Conservation (phyloP, 2,797 vertebrate genomes). For the Sebastiscus tertius region DNA sequence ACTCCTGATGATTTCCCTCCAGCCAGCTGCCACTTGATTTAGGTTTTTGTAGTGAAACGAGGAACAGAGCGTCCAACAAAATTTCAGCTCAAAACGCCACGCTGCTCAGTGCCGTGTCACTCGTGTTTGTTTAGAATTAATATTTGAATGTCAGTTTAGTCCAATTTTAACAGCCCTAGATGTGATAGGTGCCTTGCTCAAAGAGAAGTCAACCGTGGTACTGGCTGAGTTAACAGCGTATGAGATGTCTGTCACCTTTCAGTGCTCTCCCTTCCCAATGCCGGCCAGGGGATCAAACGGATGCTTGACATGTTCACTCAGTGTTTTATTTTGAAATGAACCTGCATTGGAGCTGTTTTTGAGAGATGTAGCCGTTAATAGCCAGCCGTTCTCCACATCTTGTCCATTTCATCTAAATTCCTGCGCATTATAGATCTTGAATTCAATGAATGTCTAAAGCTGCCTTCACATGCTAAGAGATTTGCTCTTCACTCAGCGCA, state of each 20-base stretch:
- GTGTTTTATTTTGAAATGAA: background rate
- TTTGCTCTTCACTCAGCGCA: too few relatives aligned
- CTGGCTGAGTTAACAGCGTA: background rate
- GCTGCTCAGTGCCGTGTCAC: too few relatives aligned
- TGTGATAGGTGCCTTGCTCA: background rate
- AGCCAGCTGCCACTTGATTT: background rate
- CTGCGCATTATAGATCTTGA: background rate
- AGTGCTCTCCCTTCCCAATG: background rate
- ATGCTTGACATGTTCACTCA: background rate
- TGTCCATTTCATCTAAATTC: background rate
- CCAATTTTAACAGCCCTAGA: too few relatives aligned
- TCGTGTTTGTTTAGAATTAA: too few relatives aligned
- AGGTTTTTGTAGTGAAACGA: background rate
- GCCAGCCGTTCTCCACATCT: background rate
- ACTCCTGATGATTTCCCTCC: background rate
- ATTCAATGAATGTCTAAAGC: background rate
- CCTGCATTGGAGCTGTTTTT: background rate
- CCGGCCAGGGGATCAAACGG: background rate
- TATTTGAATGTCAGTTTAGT: too few relatives aligned
- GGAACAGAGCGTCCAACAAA: too few relatives aligned
- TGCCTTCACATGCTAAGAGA: too few relatives aligned
- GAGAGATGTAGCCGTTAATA: background rate
- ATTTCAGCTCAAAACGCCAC: too few relatives aligned
- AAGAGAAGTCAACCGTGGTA: background rate
- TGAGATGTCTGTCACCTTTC: background rate